phyloP scores from a whole-genome alignment of 2,113 vertebrate genomes.

The Zosterops lateralis region DNA sequence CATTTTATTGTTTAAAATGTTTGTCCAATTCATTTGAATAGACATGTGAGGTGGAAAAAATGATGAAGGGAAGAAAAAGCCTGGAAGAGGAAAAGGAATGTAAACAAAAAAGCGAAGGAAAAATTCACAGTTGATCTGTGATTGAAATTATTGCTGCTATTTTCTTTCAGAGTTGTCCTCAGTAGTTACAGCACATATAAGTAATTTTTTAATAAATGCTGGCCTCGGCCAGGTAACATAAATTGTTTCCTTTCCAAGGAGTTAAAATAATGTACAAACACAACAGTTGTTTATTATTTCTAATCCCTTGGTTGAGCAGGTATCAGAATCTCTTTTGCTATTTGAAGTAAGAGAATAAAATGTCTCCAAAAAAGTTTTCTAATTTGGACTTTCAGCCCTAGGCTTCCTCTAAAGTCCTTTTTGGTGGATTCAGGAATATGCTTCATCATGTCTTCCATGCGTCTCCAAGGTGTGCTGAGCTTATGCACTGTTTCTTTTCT shows the following conservation, averaged over 20 bases:
- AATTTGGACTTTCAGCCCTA: neutral
- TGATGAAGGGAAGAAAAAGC: neutral
- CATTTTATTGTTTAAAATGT: neutral
- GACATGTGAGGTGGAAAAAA: neutral
- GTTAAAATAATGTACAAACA: neutral
- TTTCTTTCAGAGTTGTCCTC: neutral
- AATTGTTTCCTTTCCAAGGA: neutral
- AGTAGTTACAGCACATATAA: neutral
- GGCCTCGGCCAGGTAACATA: neutral
- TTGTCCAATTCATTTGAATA: neutral
- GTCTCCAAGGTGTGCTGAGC: neutral
- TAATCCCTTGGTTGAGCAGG: neutral
- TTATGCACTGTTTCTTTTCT: neutral
- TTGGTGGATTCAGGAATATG: neutral
- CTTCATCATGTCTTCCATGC: neutral
- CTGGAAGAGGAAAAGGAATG: neutral
- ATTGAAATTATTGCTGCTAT: neutral
- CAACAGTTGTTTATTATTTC: neutral
- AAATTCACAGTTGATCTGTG: neutral
- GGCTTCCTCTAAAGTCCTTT: neutral
- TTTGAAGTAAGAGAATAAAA: neutral
- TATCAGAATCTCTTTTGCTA: neutral
- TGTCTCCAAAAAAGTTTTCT: neutral
- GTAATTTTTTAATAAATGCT: neutral
- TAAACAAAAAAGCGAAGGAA: neutral